Evolutionary conservation across 2,888 invertebrate genomes (phyloP).

Genomic region (Nephrocerus scutellatus): DNA sequence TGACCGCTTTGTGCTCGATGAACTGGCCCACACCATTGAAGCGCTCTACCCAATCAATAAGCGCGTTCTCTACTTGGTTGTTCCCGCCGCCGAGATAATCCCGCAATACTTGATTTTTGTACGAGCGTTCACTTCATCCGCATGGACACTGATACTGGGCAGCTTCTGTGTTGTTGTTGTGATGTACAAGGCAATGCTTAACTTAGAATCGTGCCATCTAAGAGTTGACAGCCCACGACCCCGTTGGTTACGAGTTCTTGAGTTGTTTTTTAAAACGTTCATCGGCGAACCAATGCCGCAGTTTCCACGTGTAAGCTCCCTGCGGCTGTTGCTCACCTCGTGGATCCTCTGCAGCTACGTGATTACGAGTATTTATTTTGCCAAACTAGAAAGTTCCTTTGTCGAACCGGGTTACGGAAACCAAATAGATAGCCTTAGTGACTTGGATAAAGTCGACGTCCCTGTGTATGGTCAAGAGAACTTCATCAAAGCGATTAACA

Average conservation of each 20-base stretch:
- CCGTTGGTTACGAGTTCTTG: constrained; percentile 30
- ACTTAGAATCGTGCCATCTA: too few species aligned
- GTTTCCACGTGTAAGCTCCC: constrained; percentile 29
- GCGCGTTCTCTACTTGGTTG: constrained; percentile 31
- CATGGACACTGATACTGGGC: constrained; percentile 31
- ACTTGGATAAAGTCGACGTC: constrained; percentile 21
- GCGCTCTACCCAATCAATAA: constrained; percentile 33
- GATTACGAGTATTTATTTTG: constrained; percentile 36
- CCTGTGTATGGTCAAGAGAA: constrained; percentile 27
- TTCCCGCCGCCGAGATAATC: constrained; percentile 33
- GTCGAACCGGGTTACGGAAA: constrained; percentile 35
- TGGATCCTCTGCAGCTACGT: constrained; percentile 43
- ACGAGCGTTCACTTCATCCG: constrained; percentile 26
- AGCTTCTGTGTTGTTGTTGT: constrained; percentile 26
- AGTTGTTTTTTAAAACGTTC: constrained; percentile 33
- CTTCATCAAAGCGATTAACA: constrained; percentile 23
- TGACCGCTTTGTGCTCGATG: constrained; percentile 30
- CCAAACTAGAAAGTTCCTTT: constrained; percentile 41
- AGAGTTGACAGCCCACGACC: too few species aligned
- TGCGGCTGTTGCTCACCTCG: constrained; percentile 34
- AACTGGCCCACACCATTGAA: constrained; percentile 26
- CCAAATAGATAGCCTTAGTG: constrained; percentile 33
- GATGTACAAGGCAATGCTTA: constrained; percentile 10
- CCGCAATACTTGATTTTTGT: constrained; percentile 37
- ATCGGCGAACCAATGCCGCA: constrained; percentile 33